Conservation (phyloP, 2,113 vertebrate genomes). For the Drymodes brunneopygia region DNA sequence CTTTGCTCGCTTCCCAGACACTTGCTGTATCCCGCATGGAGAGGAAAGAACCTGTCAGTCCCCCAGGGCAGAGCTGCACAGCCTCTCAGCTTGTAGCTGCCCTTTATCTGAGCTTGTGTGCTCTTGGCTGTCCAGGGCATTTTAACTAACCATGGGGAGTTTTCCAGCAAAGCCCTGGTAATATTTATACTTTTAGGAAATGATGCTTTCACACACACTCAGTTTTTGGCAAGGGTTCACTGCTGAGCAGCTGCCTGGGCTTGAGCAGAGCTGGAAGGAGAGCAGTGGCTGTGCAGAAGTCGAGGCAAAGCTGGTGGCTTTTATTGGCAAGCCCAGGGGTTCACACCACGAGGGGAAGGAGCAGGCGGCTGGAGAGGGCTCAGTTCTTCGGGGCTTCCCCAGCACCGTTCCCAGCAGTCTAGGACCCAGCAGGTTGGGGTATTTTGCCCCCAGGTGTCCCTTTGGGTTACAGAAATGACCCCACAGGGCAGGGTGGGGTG, state of each 20-base stretch:
- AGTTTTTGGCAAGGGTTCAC: constrained; percentile 52
- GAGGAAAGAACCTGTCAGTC: not conserved
- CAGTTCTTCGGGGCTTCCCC: fast-evolving
- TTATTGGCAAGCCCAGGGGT: constrained; percentile 35
- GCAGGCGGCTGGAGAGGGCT: not conserved
- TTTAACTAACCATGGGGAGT: constrained; percentile 29
- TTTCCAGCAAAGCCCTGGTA: constrained; percentile 52
- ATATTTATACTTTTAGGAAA: constrained; percentile 64
- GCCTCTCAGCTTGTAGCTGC: not conserved
- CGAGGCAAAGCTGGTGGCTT: not conserved
- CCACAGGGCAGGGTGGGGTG: fast-evolving
- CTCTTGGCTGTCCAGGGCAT: not conserved
- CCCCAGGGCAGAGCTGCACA: not conserved
- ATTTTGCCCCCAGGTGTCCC: not conserved
- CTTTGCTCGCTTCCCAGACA: not conserved
- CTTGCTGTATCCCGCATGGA: not conserved
- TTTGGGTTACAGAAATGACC: not conserved
- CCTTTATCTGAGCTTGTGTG: not conserved
- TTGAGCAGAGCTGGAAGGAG: constrained; percentile 36
- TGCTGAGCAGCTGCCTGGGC: constrained; percentile 49
- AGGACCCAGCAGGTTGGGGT: fast-evolving
- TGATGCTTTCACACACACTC: constrained; percentile 43
- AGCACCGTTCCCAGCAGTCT: not conserved
- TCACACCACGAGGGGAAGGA: not conserved
- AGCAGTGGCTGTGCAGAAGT: not conserved